phyloP scores from a whole-genome alignment of 2,113 vertebrate species.

The Rissa tridactyla region DNA sequence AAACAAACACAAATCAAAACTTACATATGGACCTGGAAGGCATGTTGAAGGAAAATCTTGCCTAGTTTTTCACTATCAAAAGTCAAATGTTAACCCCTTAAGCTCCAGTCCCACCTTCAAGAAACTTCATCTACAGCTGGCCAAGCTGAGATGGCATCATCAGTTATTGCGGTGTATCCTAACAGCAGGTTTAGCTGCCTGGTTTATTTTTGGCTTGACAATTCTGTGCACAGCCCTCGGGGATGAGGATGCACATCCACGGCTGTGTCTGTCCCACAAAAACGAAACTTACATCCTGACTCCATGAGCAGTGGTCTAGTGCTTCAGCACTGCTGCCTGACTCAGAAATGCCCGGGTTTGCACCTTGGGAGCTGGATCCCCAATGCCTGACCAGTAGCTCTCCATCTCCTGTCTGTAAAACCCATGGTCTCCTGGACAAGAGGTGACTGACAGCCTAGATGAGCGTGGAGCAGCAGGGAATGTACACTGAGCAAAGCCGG shows the following conservation, averaged over 20 bases:
- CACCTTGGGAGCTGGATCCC: neutral
- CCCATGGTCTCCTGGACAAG: fast-evolving
- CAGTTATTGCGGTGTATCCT: neutral
- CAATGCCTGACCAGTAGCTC: too few species aligned
- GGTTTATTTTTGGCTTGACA: neutral
- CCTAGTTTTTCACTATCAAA: neutral
- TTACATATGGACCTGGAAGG: fast-evolving
- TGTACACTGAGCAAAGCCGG: neutral
- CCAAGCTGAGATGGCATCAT: neutral
- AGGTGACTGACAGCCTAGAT: neutral
- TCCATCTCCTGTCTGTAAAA: fast-evolving
- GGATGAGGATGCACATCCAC: neutral
- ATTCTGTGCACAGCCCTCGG: fast-evolving
- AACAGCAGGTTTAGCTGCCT: neutral
- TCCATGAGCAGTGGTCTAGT: neutral
- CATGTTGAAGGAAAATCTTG: neutral
- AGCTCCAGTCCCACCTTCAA: neutral
- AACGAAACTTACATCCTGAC: neutral
- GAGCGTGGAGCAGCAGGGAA: neutral
- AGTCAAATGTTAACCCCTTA: neutral
- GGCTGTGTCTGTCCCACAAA: neutral
- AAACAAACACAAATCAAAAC: neutral
- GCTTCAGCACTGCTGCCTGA: neutral
- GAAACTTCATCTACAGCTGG: neutral
- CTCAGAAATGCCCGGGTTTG: neutral